Percentiles rank a stretch among this genome's conserved stretches.
Conservation (phyloP, 2,797 vertebrate species). For the Lophotriccus pileatus region DNA sequence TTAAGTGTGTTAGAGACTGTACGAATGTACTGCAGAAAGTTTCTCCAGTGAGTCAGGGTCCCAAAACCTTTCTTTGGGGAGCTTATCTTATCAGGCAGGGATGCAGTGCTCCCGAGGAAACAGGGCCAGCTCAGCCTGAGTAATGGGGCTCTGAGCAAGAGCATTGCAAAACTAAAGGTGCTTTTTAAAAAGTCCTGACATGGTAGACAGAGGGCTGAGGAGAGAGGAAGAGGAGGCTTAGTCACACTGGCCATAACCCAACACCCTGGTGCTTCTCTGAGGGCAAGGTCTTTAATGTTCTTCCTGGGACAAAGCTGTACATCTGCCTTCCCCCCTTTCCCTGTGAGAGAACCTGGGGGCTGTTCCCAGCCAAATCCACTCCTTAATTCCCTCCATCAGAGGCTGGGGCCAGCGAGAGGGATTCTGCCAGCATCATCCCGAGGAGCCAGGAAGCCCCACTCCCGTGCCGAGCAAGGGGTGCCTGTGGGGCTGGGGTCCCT, state of each 20-base stretch:
- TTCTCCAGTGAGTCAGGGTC: constrained; percentile 64
- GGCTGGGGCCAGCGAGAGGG: constrained; percentile 36
- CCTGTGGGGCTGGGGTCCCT: neutral
- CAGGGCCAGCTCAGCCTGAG: constrained; percentile 48
- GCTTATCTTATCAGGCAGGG: constrained; percentile 69
- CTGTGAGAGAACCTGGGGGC: constrained; percentile 41
- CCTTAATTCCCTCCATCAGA: constrained; percentile 18
- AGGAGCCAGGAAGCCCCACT: neutral
- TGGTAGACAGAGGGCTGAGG: neutral
- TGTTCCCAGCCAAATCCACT: constrained; percentile 47
- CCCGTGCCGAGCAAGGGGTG: rapidly evolving
- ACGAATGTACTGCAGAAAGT: neutral
- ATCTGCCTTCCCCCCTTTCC: constrained; percentile 13
- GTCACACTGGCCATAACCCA: constrained; percentile 3
- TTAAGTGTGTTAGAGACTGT: constrained; percentile 41
- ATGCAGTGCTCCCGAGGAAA: constrained; percentile 29
- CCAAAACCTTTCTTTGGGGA: constrained; percentile 54
- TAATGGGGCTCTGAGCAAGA: constrained; percentile 41
- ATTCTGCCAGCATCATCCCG: neutral
- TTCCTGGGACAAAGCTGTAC: neutral
- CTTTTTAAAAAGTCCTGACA: constrained; percentile 12
- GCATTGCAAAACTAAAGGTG: constrained; percentile 55
- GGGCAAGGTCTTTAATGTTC: neutral
- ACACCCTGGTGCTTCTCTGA: neutral
- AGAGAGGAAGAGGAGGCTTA: constrained; percentile 51